Base-by-base conservation (phyloP, 1,140 invertebrate species). In the Drosophila triauraria region DNA sequence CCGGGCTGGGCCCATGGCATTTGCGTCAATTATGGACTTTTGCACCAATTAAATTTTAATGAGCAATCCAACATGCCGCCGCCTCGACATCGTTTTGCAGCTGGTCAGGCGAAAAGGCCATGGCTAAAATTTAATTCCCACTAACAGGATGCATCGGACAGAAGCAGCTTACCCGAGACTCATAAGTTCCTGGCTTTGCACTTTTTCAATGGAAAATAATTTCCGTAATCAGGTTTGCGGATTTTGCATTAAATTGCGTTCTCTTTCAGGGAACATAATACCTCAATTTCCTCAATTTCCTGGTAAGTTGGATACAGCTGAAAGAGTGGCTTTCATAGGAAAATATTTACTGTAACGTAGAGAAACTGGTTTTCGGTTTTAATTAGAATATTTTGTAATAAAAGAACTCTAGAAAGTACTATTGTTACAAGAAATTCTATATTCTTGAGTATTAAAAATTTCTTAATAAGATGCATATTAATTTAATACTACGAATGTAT, bases 41-140 rank as follows among this genome's bases (percentile, higher is more conserved):
- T 78, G 71, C 59, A 71, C 74, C 69, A 81, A 84, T 90, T 90
- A 75, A 72, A 80, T 74, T 70, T 74, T 83, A 87, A 88, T 86
- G 83, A 77, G 74, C 48, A 72, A 25, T 80, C 76, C 79, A 69
- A 54, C 46, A 70, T 48, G 59, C 58, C 47, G 43, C 40, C 27
- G 17, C 20, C 20, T 50, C 57, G 61, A 30, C 43, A 51, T 50
- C 42, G 50, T 43, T 78, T 57, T 56, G 46, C 17, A 42, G 35
- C 46, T 25, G 43, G 32, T 57, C 40, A 58, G 38, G 57, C 32
- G 30, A 12, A 62, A 47, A 38, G 25, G 23, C 42, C 60, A 56
- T 62, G 20, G 25, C 25, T 30, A 58, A 12, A 27, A 42, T 59
- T n/a, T 42, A 58, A 58, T 59, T 23, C 54, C 25, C 17, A 27